A percentile compares a stretch with the other conserved stretches of the same genome.
These are phyloP conservation scores for Pogonomyrmex barbatus DNA, from an alignment of 1,140 invertebrate species.

Conservation along the genomic window DNA sequence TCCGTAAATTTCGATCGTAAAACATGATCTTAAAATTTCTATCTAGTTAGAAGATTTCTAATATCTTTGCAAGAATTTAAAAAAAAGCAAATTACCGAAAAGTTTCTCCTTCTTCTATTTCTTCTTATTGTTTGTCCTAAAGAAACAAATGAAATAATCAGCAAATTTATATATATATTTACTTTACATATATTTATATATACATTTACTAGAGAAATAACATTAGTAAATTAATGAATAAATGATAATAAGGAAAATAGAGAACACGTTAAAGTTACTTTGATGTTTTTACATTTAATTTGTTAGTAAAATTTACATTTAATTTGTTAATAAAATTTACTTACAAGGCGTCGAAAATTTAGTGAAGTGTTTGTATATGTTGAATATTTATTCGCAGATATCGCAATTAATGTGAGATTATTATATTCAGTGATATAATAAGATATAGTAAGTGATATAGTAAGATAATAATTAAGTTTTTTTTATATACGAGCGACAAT, in stretches of 20 bases:
- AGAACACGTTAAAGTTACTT: not conserved
- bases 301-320: not conserved
- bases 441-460: too few species aligned
- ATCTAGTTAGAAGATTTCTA: not conserved
- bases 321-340: not conserved
- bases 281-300: not conserved
- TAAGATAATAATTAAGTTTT: not conserved
- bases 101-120: not conserved
- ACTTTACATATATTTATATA: too few species aligned
- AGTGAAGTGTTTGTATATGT: too few species aligned
- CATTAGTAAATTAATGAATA: not conserved
- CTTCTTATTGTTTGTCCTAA: not conserved
- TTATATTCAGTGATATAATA: not conserved
- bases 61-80: not conserved
- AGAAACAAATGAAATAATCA: not conserved
- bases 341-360: too few species aligned
- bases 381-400: not conserved
- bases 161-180: not conserved
- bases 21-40: not conserved
- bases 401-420: too few species aligned
- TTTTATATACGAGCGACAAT: not conserved
- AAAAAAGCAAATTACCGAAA: not conserved
- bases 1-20: not conserved
- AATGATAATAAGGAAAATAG: not conserved
- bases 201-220: too few species aligned